phyloP scores from a whole-genome alignment of 2,113 vertebrate genomes.

The Bos taurus region ARS-UCD2.0 NC_037338.1:101278501-101279000 shows the following conservation, averaged over 20 bases:
- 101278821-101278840: background rate
- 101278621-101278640: background rate
- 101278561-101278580: background rate
- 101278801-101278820: background rate
- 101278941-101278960: background rate
- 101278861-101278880: background rate
- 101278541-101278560: background rate
- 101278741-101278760: background rate
- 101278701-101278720: background rate
- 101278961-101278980: background rate
- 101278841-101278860: background rate
- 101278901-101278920: background rate
- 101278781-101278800: background rate
- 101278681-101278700: background rate
- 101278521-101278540: background rate
- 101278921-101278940: background rate
- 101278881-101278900: background rate
- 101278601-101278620: fast-evolving
- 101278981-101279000: background rate
- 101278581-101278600: background rate
- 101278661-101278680: background rate
- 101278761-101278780: background rate
- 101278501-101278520: fast-evolving
- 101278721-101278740: background rate
- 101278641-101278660: background rate